phyloP scores from a whole-genome alignment of 2,888 invertebrate genomes.

The Drosophila tanythrix region DNA sequence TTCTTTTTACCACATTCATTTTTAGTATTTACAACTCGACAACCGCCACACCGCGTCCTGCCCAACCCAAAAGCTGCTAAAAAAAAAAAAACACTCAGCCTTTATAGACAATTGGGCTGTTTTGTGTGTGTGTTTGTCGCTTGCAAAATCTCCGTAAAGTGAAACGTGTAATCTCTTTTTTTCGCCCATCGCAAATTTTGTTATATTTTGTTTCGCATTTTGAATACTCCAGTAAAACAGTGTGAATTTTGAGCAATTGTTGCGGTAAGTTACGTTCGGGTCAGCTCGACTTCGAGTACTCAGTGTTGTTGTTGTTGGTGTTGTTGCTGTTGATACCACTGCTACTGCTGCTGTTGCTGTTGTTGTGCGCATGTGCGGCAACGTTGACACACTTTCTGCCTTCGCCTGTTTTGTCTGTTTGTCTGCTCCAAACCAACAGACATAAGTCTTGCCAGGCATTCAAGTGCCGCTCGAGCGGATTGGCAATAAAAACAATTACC shows the following conservation, averaged over 20 bases:
- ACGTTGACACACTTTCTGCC: slow-evolving; percentile 75
- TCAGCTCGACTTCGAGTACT: slow-evolving; percentile 24
- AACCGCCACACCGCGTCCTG: slow-evolving; percentile 46
- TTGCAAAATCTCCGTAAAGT: slow-evolving; percentile 61
- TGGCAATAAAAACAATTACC: slow-evolving; percentile 78
- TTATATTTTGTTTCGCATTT: slow-evolving; percentile 8
- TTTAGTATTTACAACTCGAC: slow-evolving; percentile 8
- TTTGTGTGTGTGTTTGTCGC: slow-evolving; percentile 23
- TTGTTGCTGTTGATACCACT: slow-evolving; percentile 7
- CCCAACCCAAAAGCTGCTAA: slow-evolving; percentile 10
- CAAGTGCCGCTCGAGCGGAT: slow-evolving; percentile 61
- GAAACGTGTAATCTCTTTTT: slow-evolving; percentile 58
- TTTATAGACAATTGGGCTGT: slow-evolving; percentile 22
- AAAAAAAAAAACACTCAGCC: slow-evolving; percentile 26
- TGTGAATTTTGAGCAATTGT: slow-evolving; percentile 56
- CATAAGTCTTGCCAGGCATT: slow-evolving; percentile 49
- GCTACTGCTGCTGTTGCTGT: slow-evolving; percentile 23
- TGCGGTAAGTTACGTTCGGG: slow-evolving; percentile 66
- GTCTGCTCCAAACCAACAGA: slow-evolving; percentile 43
- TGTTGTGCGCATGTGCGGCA: slow-evolving; percentile 72
- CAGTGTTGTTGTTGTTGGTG: slow-evolving; percentile 23
- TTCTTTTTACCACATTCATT: slow-evolving; percentile 8
- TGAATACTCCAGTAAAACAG: slow-evolving; percentile 38
- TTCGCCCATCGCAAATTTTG: slow-evolving; percentile 23
- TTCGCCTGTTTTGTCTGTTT: slow-evolving; percentile 34